These are phyloP conservation scores for Copsychus sechellarum DNA, from an alignment of 2,113 vertebrate species.

Conservation along the genomic window DNA sequence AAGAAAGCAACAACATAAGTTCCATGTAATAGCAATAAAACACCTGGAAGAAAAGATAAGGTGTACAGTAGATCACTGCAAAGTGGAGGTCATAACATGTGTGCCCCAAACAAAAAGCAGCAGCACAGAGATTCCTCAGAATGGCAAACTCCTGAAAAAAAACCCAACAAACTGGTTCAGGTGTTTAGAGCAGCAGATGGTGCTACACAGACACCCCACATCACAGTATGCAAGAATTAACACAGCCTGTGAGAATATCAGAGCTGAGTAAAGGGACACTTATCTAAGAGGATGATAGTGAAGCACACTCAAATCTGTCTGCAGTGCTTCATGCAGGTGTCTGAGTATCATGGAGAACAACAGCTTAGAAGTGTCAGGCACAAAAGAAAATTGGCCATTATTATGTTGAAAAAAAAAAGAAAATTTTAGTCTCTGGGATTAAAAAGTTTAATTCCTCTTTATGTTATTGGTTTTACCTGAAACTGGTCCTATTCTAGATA, in stretches of 20 bases:
- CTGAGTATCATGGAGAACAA: background rate
- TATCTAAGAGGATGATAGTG: background rate
- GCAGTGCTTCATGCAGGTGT: background rate
- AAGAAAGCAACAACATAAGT: slow-evolving; percentile 7
- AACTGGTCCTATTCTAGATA: background rate
- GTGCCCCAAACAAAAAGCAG: background rate
- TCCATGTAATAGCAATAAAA: slow-evolving; percentile 15
- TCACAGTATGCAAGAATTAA: background rate
- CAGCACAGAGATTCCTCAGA: background rate
- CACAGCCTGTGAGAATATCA: background rate
- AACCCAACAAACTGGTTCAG: background rate
- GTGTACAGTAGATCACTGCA: slow-evolving; percentile 7
- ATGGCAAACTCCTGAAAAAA: background rate
- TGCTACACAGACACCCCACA: background rate
- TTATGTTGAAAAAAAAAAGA: background rate
- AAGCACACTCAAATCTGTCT: background rate
- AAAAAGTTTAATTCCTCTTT: background rate
- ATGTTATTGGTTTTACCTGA: background rate
- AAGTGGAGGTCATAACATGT: slow-evolving; percentile 2
- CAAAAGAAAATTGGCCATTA: background rate
- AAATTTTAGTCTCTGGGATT: background rate
- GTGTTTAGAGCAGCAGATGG: background rate
- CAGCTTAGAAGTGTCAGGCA: background rate
- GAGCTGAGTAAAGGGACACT: background rate
- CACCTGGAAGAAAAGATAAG: slow-evolving; percentile 15